Base-by-base conservation (phyloP, 2,888 invertebrate species). In the Oligia fasciuncula region DNA sequence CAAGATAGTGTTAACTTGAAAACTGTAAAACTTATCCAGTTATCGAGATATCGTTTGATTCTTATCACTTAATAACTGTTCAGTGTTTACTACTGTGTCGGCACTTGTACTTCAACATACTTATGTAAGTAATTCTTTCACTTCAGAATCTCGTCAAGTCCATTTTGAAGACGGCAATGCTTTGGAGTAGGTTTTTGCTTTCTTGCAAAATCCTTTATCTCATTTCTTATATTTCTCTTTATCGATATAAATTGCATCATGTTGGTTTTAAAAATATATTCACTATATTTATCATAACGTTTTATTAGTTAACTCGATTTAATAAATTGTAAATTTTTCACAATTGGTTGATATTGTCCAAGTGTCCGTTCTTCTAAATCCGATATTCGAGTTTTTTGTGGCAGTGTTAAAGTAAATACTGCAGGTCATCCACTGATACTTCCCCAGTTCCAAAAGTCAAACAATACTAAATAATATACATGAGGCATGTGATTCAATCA, bases 1-100 rank as follows among this genome's bases (percentile, higher is more conserved):
- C 67, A 63, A 66, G 66, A 84, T 76, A 84, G 77, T 51, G 71
- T 84, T 87, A 80, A 78, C 74, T 81, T 85, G 73, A 87, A 88
- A 67, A 83, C 79, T 75, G 77, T 87, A 77, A 89, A 89, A 79
- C 60, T 78, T 85, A 88, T 81, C 72, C 35, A 54, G 14, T 71
- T 76, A 73, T 85, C 82, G 60, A 80, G 88, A 82, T 87, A 88
- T 83, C 68, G 65, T 63, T 51, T 77, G 88, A 88, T 88, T 80
- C 73, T 87, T 87, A 88, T 88, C 88, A 78, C 73, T 81, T 82
- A 81, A 89, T 89, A 89, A 79, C 81, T 76, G 70, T 80, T 85
- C 68, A 66, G 70, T 84, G 80, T 84, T 87, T 63, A 76, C 80
- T 77, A 84, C 87, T 87, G 78, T 51, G 46, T 76, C 54, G 81